Percentiles rank a stretch among this genome's conserved stretches.
These are phyloP conservation scores for Sebastes kiyomatsui DNA, from an alignment of 2,797 vertebrate genomes.

Conservation along the genomic window DNA sequence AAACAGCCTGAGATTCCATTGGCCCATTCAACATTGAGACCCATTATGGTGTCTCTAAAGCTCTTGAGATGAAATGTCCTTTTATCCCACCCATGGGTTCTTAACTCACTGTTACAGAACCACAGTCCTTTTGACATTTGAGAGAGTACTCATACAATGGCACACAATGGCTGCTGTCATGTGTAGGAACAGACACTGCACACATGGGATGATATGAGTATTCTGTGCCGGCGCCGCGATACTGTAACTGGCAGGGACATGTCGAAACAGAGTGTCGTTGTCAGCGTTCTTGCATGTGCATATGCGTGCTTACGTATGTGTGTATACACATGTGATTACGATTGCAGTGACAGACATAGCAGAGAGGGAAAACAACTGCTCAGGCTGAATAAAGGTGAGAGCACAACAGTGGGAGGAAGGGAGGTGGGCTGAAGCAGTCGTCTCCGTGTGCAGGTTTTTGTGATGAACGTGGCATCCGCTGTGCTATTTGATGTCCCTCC, in stretches of 20 bases:
- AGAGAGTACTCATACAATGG: constrained; percentile 32
- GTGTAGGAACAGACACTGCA: constrained; percentile 32
- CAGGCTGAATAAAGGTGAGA: constrained; percentile 40
- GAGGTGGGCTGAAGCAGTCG: constrained; percentile 39
- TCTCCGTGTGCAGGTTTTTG: constrained; percentile 50
- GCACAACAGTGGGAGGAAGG: constrained; percentile 12
- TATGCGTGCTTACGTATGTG: constrained; percentile 7
- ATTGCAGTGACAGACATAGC: constrained; percentile 23
- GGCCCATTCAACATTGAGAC: neutral
- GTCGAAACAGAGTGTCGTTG: constrained; percentile 26
- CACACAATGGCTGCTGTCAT: constrained; percentile 55
- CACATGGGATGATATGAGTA: constrained; percentile 40
- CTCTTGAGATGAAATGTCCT: neutral
- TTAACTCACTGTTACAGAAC: constrained; percentile 41
- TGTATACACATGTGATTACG: neutral
- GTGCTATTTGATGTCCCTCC: constrained; percentile 63
- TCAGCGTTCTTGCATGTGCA: constrained; percentile 3
- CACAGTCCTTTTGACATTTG: constrained; percentile 60
- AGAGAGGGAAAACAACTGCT: constrained; percentile 10
- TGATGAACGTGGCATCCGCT: constrained; percentile 62
- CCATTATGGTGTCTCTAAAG: neutral
- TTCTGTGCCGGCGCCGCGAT: constrained; percentile 9
- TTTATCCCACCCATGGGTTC: constrained; percentile 24
- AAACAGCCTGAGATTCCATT: too few species aligned
- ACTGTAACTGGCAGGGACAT: constrained; percentile 30